Conservation (phyloP, 2,797 vertebrate species). For the Gymnoscopelus braueri region DNA sequence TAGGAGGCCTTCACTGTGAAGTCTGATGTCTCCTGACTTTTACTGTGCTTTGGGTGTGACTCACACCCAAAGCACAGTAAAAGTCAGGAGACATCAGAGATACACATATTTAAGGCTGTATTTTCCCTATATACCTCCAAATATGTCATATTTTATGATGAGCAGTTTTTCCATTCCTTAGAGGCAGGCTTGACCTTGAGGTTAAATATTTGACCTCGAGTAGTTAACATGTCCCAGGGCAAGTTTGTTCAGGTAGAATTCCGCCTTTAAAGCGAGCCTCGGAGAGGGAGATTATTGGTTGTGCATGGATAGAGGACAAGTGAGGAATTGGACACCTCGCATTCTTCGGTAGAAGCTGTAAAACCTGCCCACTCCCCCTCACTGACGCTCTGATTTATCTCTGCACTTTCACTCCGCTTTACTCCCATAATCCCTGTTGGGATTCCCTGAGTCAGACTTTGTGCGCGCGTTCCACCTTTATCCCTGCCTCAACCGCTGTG, state of each 20-base stretch:
- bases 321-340: slow-evolving; percentile 73
- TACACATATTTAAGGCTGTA: too few species aligned
- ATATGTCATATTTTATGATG: not conserved
- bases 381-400: slow-evolving; percentile 61
- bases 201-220: slow-evolving; percentile 16
- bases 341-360: slow-evolving; percentile 68
- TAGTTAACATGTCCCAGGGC: slow-evolving; percentile 12
- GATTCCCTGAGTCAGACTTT: slow-evolving; percentile 39
- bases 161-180: not conserved
- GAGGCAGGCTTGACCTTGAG: not conserved
- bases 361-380: slow-evolving; percentile 57
- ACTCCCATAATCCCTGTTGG: slow-evolving; percentile 58
- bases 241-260: slow-evolving; percentile 32
- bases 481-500: not conserved
- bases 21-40: too few species aligned
- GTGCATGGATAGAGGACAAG: slow-evolving; percentile 52
- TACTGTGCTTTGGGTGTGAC: too few species aligned
- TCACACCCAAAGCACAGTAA: too few species aligned
- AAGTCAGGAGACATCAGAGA: too few species aligned
- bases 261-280: slow-evolving; percentile 22
- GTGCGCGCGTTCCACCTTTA: not conserved
- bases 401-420: slow-evolving; percentile 54
- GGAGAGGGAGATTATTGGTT: slow-evolving; percentile 43
- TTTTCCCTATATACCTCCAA: too few species aligned
- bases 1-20: too few species aligned